These are phyloP conservation scores for Myotis davidii DNA, from an alignment of 2,113 vertebrate genomes.

Conservation along the genomic window DNA sequence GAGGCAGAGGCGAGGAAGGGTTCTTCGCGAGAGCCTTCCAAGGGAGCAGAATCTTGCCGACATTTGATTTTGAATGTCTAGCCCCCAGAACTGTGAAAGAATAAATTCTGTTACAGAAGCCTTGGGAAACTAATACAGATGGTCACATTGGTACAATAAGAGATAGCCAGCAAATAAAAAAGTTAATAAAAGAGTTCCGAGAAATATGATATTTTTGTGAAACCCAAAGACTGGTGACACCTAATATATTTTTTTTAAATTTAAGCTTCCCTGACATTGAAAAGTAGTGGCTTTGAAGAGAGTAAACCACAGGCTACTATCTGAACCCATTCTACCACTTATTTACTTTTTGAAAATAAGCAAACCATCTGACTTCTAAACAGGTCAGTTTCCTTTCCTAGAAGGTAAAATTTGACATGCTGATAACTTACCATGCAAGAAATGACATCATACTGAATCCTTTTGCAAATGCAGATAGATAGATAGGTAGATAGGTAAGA, in stretches of 20 bases:
- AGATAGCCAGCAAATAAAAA: neutral
- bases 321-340: neutral
- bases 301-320: neutral
- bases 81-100: neutral
- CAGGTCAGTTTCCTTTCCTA: neutral
- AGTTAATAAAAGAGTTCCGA: neutral
- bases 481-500: accelerated
- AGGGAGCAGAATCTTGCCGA: neutral
- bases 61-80: neutral
- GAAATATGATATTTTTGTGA: neutral
- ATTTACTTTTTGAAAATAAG: neutral
- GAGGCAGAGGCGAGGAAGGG: neutral
- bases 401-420: neutral
- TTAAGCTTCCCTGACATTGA: slow-evolving; percentile 8
- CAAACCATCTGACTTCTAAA: neutral
- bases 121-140: neutral
- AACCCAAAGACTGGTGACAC: neutral
- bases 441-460: neutral
- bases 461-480: neutral
- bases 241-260: neutral
- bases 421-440: neutral
- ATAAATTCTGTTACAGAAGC: neutral
- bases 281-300: neutral
- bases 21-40: neutral
- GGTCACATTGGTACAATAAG: neutral